These are phyloP conservation scores for Lepidurus couesii DNA, from an alignment of 1,140 invertebrate genomes.

Conservation along the genomic window DNA sequence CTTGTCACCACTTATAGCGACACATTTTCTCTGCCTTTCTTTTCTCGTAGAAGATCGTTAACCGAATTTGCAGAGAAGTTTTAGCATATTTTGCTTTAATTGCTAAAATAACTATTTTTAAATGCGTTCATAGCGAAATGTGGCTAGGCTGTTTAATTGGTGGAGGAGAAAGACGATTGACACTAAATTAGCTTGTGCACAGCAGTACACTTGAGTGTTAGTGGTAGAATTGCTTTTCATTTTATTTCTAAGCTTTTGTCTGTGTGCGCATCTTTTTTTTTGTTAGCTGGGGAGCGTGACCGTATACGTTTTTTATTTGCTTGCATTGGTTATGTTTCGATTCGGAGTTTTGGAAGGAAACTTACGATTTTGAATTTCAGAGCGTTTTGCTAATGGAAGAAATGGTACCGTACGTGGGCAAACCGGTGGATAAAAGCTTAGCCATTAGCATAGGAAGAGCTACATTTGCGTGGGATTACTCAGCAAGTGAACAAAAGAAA, in stretches of 20 bases:
- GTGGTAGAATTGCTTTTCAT: background rate
- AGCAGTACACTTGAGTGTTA: too few species aligned
- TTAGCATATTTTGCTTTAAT: background rate
- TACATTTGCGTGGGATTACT: constrained; percentile 49
- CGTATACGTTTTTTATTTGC: background rate
- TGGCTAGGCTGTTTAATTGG: too few species aligned
- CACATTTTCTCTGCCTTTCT: background rate
- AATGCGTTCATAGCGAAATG: too few species aligned
- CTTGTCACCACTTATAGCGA: background rate
- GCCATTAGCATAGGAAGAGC: constrained; percentile 52
- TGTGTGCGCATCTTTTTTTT: background rate
- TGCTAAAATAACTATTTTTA: too few species aligned
- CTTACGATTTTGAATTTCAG: constrained; percentile 38
- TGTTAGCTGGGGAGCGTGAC: background rate
- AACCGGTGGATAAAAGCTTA: constrained; percentile 47
- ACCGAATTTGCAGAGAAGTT: background rate
- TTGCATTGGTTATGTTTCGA: background rate
- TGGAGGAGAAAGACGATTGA: too few species aligned
- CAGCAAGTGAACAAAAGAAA: constrained; percentile 36
- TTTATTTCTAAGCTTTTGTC: background rate
- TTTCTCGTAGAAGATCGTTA: background rate
- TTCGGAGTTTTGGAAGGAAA: background rate
- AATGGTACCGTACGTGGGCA: constrained; percentile 43
- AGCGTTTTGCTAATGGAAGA: constrained; percentile 49
- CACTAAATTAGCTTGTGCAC: too few species aligned